Evolutionary conservation across 1,140 invertebrate genomes (phyloP), one percentile per base, ranked within the genome.

Genomic region (Acromyrmex charruanus): DNA sequence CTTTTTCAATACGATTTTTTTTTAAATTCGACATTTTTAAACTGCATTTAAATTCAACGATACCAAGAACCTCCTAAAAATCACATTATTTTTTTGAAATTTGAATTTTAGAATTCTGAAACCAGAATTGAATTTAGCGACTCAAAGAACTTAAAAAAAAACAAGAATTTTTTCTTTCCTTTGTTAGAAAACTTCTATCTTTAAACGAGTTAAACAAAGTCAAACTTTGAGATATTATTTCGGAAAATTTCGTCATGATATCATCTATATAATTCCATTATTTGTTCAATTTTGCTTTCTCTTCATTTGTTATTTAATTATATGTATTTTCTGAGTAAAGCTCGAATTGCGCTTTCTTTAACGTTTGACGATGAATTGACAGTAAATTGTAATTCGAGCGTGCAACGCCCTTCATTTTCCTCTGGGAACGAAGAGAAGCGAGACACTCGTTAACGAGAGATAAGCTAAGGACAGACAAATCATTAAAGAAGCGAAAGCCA

Each of bases 391-490:
- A 71, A 72, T 75, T 77, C 12, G 44, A 58, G 65, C 55, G 71
- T 31, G 49, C 77, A 79, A 88, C 28, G n/a, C 63, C 49, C 18
- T 77, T 49, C 61, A 69, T 59, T 58, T 58, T 28, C 25, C 80
- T 53, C 28, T 55, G 72, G 69, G 81, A 61, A 85, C 59, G 49
- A 39, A 14, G 66, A 51, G 44, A 35, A 85, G 74, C 74, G 51
- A 77, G 58, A 77, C 82, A 80, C 31, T 82, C 89, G 87, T 88
- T 90, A 91, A 91, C 61, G 74, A 91, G 81, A 89, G 87, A 91
- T 90, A 90, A 90, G 75, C 61, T 74, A 80, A 87, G 69, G 85
- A 89, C 68, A 85, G 87, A 87, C 79, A 79, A 91, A 91, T 90
- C 85, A 87, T 89, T 87, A 91, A 68, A 58, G 31, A 59, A 66